These are phyloP conservation scores for Cryptotis parvus DNA, from an alignment of 2,113 vertebrate species.

Conservation along the genomic window DNA sequence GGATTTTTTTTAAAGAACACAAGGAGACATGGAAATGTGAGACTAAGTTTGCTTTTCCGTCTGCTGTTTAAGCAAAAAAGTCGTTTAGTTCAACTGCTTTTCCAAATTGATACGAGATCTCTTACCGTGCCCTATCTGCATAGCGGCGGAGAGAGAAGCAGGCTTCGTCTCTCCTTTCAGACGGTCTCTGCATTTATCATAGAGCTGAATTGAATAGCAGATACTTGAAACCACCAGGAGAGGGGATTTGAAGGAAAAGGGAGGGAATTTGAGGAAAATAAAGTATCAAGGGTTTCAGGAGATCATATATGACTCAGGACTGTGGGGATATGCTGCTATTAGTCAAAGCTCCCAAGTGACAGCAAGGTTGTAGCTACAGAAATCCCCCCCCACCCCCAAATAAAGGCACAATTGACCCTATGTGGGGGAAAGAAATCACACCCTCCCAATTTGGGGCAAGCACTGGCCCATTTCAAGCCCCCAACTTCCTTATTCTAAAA, in stretches of 20 bases:
- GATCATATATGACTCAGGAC: not conserved
- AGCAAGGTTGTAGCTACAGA: not conserved
- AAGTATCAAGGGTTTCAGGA: not conserved
- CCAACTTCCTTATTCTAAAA: slow-evolving; percentile 32
- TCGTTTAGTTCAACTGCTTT: slow-evolving; percentile 17
- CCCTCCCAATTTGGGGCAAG: not conserved
- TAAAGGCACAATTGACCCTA: not conserved
- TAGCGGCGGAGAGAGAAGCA: not conserved
- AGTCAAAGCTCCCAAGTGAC: not conserved
- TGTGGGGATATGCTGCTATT: not conserved
- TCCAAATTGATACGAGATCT: not conserved
- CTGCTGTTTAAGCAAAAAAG: slow-evolving; percentile 43
- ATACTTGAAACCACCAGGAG: not conserved
- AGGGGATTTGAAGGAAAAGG: not conserved
- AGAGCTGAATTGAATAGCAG: not conserved
- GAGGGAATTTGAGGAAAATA: not conserved
- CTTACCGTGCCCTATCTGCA: not conserved
- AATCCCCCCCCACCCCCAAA: not conserved
- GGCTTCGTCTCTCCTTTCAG: not conserved
- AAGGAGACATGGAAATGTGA: not conserved
- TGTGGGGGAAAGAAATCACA: not conserved
- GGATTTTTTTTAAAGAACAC: not conserved
- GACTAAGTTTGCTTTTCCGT: not conserved
- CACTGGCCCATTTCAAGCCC: slow-evolving; percentile 27
- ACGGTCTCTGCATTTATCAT: not conserved